Evolutionary conservation across 2,888 invertebrate species (phyloP), one percentile per base, ranked within the genome.

Genomic region (Macrophya annulata): DNA sequence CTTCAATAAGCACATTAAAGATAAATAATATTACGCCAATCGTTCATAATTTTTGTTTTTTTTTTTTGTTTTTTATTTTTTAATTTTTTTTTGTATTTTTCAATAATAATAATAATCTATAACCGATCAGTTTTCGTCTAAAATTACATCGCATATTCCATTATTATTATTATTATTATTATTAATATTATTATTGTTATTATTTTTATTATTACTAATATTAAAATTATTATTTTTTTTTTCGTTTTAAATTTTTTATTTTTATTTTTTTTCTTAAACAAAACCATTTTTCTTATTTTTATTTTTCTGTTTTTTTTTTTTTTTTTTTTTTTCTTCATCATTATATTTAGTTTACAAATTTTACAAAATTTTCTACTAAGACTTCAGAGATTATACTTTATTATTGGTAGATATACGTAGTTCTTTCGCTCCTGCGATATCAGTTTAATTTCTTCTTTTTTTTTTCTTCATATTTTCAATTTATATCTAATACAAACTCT

Each of bases 321-420:
- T 25, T 62, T 25, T 62, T 12, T 12, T 25, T 62, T 25, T 10
- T 21, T 25, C 1, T 71, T 8, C 40, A n/a, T 10, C 9, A n/a
- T 40, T 43, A 43, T 72, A 72, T 72, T 72, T 72, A 72, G 71
- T 72, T 72, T 72, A 72, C 71, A 72, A 72, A 72, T 72, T 40
- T 72, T 72, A 72, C 71, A 72, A 72, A 72, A 72, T 40, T 8
- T 25, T 72, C 71, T 25, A 25, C 62, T 25, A 21, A 25, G 1
- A 62, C 25, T 62, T 62, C 12, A 25, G 62, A 62, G 15, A 9
- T 40, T 72, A 72, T 3, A 40, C 37, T 59, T 72, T 40, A n/a
- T 71, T 40, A 40, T 40, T 40, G 17, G 17, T 71, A 71, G 15
- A 40, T 40, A 40, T 65, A 37, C 40, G 9, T 71, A 37, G 40